Evolutionary conservation across 2,888 invertebrate species (phyloP).

Genomic region (Cryptosula pallasiana): DNA sequence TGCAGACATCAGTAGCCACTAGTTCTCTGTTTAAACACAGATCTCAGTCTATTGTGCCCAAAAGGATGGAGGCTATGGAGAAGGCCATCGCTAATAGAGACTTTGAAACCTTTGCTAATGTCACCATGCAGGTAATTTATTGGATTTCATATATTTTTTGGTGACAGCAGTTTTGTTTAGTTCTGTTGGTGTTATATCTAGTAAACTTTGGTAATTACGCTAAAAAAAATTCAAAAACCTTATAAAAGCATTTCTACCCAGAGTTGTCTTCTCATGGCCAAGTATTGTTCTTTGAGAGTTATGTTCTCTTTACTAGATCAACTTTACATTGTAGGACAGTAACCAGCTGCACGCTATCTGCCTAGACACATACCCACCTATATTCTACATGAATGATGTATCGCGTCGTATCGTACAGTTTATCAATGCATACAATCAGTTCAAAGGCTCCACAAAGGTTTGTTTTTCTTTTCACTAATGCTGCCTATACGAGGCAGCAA

Average conservation of each 20-base stretch:
- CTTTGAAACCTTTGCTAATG: slow-evolving; percentile 78
- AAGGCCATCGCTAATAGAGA: slow-evolving; percentile 65
- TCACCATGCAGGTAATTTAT: slow-evolving; percentile 87
- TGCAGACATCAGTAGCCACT: slow-evolving; percentile 74
- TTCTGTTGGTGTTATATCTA: too few species aligned
- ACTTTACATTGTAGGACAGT: slow-evolving; percentile 73
- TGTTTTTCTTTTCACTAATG: too few species aligned
- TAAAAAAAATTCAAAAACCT: too few species aligned
- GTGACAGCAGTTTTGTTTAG: too few species aligned
- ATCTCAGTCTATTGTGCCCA: slow-evolving; percentile 67
- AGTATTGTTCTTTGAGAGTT: too few species aligned
- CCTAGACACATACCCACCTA: slow-evolving; percentile 88
- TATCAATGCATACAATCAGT: slow-evolving; percentile 76
- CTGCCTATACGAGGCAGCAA: too few species aligned
- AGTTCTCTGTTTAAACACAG: slow-evolving; percentile 76
- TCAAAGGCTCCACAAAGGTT: slow-evolving; percentile 53
- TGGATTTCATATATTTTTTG: too few species aligned
- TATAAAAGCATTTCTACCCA: too few species aligned
- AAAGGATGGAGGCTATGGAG: slow-evolving; percentile 62
- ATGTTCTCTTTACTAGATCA: too few species aligned
- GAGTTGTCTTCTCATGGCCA: too few species aligned
- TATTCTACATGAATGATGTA: slow-evolving; percentile 82
- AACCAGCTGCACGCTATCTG: slow-evolving; percentile 94
- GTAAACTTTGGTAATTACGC: too few species aligned
- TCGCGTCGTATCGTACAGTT: slow-evolving; percentile 75